phyloP scores from a whole-genome alignment of 2,113 vertebrate genomes.

The Microtus montanus region DNA sequence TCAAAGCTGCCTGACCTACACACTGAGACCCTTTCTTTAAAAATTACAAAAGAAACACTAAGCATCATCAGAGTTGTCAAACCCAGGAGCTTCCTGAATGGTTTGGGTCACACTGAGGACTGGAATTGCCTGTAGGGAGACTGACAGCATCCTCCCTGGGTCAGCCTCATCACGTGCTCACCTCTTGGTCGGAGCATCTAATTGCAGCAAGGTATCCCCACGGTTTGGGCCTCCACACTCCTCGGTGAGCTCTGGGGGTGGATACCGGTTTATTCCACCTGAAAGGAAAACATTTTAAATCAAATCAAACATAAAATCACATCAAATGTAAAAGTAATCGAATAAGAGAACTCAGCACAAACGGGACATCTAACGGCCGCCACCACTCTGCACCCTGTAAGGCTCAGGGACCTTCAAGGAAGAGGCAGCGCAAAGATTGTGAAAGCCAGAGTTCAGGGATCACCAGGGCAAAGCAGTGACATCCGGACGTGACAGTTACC shows the following conservation, averaged over 20 bases:
- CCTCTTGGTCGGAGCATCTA: not conserved
- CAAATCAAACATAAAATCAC: not conserved
- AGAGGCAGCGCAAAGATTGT: not conserved
- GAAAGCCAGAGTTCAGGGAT: too few species aligned
- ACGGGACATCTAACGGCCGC: not conserved
- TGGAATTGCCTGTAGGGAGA: not conserved
- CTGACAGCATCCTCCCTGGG: too few species aligned
- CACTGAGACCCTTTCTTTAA: not conserved
- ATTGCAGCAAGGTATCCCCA: slow-evolving; percentile 65
- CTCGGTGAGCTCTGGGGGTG: slow-evolving; percentile 78
- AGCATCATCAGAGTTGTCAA: not conserved
- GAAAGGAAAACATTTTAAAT: slow-evolving; percentile 51
- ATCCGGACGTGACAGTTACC: not conserved
- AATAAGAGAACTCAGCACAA: too few species aligned
- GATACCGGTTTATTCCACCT: slow-evolving; percentile 89
- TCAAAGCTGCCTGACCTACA: not conserved
- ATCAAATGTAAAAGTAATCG: not conserved
- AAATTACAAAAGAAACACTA: not conserved
- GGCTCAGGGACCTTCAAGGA: too few species aligned
- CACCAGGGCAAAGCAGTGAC: too few species aligned
- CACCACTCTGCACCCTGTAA: not conserved
- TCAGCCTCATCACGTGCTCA: not conserved
- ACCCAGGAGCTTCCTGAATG: not conserved
- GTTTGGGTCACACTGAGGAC: not conserved
- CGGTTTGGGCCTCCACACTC: slow-evolving; percentile 82